These are phyloP conservation scores for Rhabdornis inornatus DNA, from an alignment of 2,113 vertebrate genomes.

Conservation along the genomic window DNA sequence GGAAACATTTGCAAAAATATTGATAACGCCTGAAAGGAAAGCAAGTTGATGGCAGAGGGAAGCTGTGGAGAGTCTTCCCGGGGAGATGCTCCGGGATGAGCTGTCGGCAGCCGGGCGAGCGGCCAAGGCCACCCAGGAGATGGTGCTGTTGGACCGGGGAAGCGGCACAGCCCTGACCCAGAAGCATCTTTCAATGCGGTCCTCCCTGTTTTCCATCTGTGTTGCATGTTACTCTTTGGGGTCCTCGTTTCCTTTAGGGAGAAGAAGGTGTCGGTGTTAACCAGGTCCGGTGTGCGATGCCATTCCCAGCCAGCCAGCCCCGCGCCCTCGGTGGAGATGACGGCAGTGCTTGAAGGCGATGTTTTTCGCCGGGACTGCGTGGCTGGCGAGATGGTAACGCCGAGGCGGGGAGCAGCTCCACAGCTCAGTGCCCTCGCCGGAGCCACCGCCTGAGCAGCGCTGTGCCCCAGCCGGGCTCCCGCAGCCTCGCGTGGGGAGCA, in stretches of 20 bases:
- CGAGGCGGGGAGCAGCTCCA: not conserved
- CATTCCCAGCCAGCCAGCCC: not conserved
- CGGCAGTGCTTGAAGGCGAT: not conserved
- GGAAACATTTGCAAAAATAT: not conserved
- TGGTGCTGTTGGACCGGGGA: slow-evolving; percentile 50
- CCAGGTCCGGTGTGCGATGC: not conserved
- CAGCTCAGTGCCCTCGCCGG: not conserved
- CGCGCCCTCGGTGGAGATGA: not conserved
- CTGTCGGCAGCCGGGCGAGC: not conserved
- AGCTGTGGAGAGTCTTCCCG: not conserved
- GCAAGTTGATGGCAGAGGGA: not conserved
- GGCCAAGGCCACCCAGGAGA: slow-evolving; percentile 37
- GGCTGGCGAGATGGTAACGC: not conserved
- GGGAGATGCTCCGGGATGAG: not conserved
- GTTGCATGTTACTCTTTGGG: not conserved
- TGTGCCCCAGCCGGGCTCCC: not conserved
- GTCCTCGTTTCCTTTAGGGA: not conserved
- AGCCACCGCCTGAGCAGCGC: not conserved
- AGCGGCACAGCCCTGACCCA: slow-evolving; percentile 8
- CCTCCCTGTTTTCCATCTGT: slow-evolving; percentile 36
- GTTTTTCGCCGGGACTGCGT: not conserved
- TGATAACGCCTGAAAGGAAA: not conserved
- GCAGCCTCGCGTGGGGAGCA: not conserved
- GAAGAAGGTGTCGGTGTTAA: not conserved
- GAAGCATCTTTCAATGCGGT: slow-evolving; percentile 29